These are phyloP conservation scores for Apogon talboti DNA, from an alignment of 2,797 vertebrate species.

Conservation along the genomic window DNA sequence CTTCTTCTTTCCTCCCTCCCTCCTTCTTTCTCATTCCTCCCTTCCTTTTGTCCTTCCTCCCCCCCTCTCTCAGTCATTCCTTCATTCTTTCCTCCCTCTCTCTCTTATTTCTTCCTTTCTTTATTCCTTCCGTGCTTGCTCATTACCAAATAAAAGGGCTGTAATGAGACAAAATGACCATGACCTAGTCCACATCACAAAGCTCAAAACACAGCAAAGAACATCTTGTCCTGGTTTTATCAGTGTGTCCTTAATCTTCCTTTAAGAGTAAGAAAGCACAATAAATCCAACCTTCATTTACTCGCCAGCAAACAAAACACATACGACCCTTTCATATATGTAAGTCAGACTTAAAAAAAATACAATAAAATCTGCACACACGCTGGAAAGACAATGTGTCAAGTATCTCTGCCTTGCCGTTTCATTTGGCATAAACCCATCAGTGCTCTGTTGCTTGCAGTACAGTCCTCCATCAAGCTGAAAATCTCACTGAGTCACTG, in stretches of 20 bases:
- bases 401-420: not conserved
- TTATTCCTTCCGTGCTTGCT: slow-evolving; percentile 17
- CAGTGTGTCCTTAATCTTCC: slow-evolving; percentile 28
- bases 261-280: slow-evolving; percentile 21
- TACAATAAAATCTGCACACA: too few species aligned
- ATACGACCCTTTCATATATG: not conserved
- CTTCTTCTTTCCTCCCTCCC: not conserved
- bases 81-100: too few species aligned
- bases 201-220: slow-evolving; percentile 42
- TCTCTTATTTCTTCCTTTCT: slow-evolving; percentile 14
- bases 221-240: slow-evolving; percentile 52
- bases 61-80: slow-evolving; percentile 49
- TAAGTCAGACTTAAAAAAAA: not conserved
- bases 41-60: slow-evolving; percentile 12
- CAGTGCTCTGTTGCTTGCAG: not conserved
- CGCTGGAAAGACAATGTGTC: not conserved
- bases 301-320: not conserved
- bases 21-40: not conserved
- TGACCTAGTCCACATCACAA: slow-evolving; percentile 47
- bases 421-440: not conserved
- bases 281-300: slow-evolving; percentile 1
- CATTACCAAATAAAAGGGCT: slow-evolving; percentile 47
- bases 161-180: slow-evolving; percentile 50
- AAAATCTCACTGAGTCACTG: slow-evolving; percentile 14
- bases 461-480: slow-evolving; percentile 8